Conservation (phyloP, 2,113 vertebrate species). For the Crypturellus undulatus region DNA sequence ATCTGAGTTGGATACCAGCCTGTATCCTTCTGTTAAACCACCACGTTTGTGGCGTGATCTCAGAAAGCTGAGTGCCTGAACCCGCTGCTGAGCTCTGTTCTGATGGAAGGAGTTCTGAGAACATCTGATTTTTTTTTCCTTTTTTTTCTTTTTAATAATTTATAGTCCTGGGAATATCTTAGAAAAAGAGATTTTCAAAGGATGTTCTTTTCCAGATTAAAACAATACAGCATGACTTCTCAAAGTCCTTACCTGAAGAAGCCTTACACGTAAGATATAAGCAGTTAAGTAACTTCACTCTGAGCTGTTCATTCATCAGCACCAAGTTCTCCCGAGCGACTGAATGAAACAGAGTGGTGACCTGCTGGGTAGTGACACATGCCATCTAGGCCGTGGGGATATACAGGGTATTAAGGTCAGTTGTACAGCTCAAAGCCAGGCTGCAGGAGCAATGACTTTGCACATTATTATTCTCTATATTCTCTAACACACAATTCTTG, state of each 20-base stretch:
- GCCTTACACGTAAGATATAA: neutral
- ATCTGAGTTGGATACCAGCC: neutral
- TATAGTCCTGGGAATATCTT: neutral
- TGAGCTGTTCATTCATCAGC: neutral
- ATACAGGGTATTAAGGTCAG: conserved; percentile 47
- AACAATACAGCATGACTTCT: neutral
- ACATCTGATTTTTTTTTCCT: neutral
- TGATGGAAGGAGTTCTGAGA: neutral
- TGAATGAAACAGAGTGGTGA: neutral
- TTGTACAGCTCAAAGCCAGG: neutral
- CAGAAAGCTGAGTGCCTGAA: neutral
- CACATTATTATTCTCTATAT: neutral
- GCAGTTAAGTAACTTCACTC: neutral
- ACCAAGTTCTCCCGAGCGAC: neutral
- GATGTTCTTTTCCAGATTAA: neutral
- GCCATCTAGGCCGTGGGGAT: neutral
- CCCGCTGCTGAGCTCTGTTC: neutral
- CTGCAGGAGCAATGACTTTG: conserved; percentile 7
- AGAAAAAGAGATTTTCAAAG: neutral
- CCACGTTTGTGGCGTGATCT: neutral
- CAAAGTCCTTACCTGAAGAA: neutral
- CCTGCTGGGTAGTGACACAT: neutral
- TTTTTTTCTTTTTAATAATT: neutral
- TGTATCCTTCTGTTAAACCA: neutral
- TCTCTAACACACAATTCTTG: neutral